These are phyloP conservation scores for Crypturellus undulatus DNA, from an alignment of 2,113 vertebrate species.

Conservation along the genomic window DNA sequence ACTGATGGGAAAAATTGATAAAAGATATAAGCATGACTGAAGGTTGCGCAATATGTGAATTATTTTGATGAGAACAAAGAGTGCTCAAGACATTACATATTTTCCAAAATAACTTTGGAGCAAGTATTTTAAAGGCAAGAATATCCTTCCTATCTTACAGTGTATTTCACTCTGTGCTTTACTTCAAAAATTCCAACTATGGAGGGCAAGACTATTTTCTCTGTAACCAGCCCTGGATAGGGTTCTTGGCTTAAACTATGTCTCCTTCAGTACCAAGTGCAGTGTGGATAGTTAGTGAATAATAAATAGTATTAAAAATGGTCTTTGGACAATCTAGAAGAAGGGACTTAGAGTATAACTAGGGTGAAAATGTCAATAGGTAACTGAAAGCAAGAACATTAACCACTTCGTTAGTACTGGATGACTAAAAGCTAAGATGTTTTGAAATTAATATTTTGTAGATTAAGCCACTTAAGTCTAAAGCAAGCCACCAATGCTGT, in stretches of 20 bases:
- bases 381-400: background rate
- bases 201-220: background rate
- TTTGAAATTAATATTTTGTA: background rate
- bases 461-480: background rate
- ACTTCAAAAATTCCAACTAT: conserved; percentile 1
- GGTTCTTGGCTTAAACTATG: conserved; percentile 21
- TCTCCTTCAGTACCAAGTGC: background rate
- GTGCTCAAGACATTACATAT: background rate
- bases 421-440: conserved; percentile 2
- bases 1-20: background rate
- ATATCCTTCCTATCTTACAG: background rate
- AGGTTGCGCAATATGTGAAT: background rate
- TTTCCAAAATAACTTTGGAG: background rate
- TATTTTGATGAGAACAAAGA: conserved; percentile 17
- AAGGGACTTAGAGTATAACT: background rate
- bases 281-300: conserved; percentile 7
- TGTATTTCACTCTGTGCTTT: background rate
- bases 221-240: background rate
- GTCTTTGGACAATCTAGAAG: background rate
- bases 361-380: background rate
- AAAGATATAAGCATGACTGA: background rate
- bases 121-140: conserved; percentile 27
- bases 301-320: conserved; percentile 29
- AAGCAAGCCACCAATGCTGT: background rate
- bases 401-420: background rate